These are phyloP conservation scores for Netelia virgata DNA, from an alignment of 2,888 invertebrate genomes.

Conservation along the genomic window DNA sequence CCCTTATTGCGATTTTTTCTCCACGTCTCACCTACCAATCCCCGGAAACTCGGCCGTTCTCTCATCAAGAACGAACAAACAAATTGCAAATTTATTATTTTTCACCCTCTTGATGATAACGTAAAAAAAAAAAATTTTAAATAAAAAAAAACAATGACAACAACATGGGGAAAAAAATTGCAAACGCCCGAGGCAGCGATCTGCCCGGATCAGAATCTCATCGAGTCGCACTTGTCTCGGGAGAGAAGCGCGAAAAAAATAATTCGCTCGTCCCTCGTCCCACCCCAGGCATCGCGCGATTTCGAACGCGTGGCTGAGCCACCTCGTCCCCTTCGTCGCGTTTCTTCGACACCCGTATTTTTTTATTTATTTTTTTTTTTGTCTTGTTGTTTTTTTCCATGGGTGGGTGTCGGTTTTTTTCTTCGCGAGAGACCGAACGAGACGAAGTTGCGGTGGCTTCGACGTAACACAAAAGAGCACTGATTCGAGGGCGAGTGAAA, in stretches of 20 bases:
- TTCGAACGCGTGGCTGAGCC: neutral
- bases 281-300: neutral
- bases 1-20: neutral
- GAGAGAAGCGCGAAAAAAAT: conserved; percentile 6
- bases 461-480: neutral
- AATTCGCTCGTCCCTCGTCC: conserved; percentile 42
- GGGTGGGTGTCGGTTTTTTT: no score
- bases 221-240: neutral
- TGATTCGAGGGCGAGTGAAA: neutral
- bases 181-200: neutral
- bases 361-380: neutral
- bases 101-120: neutral
- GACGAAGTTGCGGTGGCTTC: no score
- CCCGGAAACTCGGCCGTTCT: neutral
- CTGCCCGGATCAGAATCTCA: neutral
- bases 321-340: neutral
- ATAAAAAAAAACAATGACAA: neutral
- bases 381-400: neutral
- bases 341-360: no score
- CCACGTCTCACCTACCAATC: neutral
- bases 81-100: neutral
- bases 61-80: neutral
- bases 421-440: neutral
- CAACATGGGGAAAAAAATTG: neutral
- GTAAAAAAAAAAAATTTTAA: neutral